Conservation (phyloP, 1,140 invertebrate genomes). For the Vanessa atalanta region DNA sequence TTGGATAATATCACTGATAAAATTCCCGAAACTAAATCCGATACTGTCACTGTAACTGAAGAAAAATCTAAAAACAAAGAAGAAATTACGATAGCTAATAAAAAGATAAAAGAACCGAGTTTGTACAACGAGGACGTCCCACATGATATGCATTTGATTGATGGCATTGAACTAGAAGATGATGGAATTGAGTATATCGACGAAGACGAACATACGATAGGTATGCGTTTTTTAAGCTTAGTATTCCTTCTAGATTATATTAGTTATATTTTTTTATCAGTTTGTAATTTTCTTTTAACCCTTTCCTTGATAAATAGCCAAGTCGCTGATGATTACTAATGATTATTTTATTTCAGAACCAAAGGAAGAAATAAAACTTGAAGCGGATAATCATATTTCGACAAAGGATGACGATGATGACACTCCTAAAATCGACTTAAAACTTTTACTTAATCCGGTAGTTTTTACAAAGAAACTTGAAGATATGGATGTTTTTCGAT, state of each 20-base stretch:
- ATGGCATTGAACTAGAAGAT: conserved; percentile 61
- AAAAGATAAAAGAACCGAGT: not conserved
- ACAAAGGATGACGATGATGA: conserved; percentile 9
- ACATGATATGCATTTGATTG: conserved; percentile 36
- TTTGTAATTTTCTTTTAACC: too few relatives aligned
- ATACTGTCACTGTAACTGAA: not conserved
- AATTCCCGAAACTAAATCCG: not conserved
- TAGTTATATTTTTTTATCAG: too few relatives aligned
- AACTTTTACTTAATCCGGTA: conserved; percentile 60
- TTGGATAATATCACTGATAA: conserved; percentile 6
- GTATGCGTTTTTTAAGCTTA: conserved; percentile 6
- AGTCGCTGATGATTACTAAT: not conserved
- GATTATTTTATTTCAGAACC: conserved; percentile 21
- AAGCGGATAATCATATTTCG: conserved; percentile 3
- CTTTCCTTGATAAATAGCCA: too few relatives aligned
- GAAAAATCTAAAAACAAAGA: not conserved
- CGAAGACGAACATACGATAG: conserved; percentile 40
- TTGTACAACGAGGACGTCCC: conserved; percentile 24
- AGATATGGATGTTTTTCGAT: conserved; percentile 57
- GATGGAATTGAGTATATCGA: conserved; percentile 53
- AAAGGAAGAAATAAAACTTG: conserved; percentile 7
- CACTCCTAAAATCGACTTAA: conserved; percentile 55
- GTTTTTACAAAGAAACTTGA: conserved; percentile 68
- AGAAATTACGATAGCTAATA: not conserved
- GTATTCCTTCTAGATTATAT: too few relatives aligned